Conservation (phyloP, 2,113 vertebrate genomes). For the Callocephalon fimbriatum region DNA sequence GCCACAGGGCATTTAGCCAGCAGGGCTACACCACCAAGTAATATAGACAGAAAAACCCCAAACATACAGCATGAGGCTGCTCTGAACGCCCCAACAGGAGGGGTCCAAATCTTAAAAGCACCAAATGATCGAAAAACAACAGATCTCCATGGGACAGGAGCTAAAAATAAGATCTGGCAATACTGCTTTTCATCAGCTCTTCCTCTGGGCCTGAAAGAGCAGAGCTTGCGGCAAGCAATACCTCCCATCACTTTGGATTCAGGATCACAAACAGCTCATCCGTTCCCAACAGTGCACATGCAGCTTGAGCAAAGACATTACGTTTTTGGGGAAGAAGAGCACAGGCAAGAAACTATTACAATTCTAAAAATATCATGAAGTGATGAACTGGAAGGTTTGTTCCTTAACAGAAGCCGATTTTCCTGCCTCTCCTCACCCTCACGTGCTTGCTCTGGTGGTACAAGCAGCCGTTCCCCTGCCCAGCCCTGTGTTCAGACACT, state of each 20-base stretch:
- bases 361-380: rapidly evolving
- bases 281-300: background rate
- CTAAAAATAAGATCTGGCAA: background rate
- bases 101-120: background rate
- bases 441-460: rapidly evolving
- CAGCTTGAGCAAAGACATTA: background rate
- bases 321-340: background rate
- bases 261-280: background rate
- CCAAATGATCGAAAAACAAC: background rate
- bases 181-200: background rate
- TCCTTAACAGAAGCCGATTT: background rate
- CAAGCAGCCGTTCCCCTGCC: background rate
- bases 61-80: background rate
- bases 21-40: background rate
- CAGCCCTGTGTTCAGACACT: rapidly evolving
- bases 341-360: background rate
- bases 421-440: background rate
- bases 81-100: background rate
- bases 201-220: background rate
- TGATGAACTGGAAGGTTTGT: background rate
- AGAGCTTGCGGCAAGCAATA: background rate
- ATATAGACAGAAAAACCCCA: background rate
- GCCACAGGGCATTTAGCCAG: background rate
- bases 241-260: background rate
- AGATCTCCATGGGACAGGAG: background rate